Evolutionary conservation across 2,113 vertebrate species (phyloP).

Genomic region (Ptilonorhynchus violaceus): DNA sequence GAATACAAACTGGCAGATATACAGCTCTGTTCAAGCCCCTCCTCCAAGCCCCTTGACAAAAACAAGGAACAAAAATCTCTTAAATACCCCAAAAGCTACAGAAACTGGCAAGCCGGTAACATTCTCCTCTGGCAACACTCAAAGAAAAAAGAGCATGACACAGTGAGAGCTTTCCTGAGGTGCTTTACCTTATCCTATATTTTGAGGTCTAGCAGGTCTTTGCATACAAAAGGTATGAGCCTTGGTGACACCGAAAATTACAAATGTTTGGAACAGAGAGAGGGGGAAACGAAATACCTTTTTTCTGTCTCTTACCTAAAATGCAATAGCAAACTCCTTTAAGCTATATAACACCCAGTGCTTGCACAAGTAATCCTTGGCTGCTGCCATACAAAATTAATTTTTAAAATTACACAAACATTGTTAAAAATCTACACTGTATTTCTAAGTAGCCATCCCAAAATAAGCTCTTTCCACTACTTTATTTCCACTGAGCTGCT

Average conservation of each 20-base stretch:
- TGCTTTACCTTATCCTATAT: not conserved
- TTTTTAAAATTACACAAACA: not conserved
- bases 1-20: not conserved
- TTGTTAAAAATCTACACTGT: not conserved
- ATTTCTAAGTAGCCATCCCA: not conserved
- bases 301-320: not conserved
- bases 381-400: not conserved
- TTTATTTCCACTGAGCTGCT: not conserved
- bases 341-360: not conserved
- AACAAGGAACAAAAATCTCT: not conserved
- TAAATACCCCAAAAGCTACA: not conserved
- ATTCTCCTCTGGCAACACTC: not conserved
- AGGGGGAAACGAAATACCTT: not conserved
- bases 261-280: not conserved
- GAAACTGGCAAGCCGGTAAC: not conserved
- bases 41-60: not conserved
- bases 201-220: not conserved
- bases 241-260: not conserved
- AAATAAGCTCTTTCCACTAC: not conserved
- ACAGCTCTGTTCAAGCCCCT: not conserved
- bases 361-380: not conserved
- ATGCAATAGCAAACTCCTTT: not conserved
- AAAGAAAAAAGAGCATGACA: not conserved
- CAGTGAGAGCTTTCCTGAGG: not conserved
- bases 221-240: not conserved